Evolutionary conservation across 1,140 invertebrate species (phyloP), one percentile per base, ranked within the genome.

Genomic region (Arion vulgaris): DNA sequence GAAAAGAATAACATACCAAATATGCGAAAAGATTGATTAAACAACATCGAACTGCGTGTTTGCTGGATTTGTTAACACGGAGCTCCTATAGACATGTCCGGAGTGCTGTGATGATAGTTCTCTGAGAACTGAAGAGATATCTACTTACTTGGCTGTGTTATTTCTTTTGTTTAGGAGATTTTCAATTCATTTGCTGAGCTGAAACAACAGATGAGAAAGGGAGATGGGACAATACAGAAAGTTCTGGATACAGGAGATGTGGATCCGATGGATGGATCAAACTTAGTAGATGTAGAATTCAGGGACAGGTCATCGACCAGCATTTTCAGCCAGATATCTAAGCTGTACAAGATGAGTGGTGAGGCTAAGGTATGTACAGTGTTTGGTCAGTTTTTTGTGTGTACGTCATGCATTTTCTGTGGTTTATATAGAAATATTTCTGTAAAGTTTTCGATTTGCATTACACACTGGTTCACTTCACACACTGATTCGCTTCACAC

Each of bases 281-380:
- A 11, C 71, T 15, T 39, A 19, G 1, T 11, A 26, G 36, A 19
- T 2, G 7, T 2, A 41, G 71, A 41, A 73, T 7, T n/a, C 5
- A 26, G 32, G 2, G 28, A 15, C 13, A 49, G 53, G 15, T 39
- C 41, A 4, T n/a, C 15, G 15, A n/a, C 32, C 2, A 32, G 62
- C 0, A 41, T 80, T n/a, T 71, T 13, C 66, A 45, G 41, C 7
- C 28, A 41, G 26, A 57, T 80, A 32, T 84, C 84, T n/a, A 77
- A 84, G 75, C 82, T 91, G 19, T 90, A 89, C 72, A 82, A 75
- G 34, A 80, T 88, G 28, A 90, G 88, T 79, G 90, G 88, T 19
- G 85, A 87, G 57, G 90, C 90, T 28, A 91, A 91, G 86, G 90
- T 90, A 69, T 69, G 80, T 62, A n/a, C 45, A 9, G 45, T 28